A percentile compares a stretch with the other conserved stretches of the same genome.
These are phyloP conservation scores for Xyrauchen texanus DNA, from an alignment of 2,113 vertebrate genomes.

Conservation along the genomic window DNA sequence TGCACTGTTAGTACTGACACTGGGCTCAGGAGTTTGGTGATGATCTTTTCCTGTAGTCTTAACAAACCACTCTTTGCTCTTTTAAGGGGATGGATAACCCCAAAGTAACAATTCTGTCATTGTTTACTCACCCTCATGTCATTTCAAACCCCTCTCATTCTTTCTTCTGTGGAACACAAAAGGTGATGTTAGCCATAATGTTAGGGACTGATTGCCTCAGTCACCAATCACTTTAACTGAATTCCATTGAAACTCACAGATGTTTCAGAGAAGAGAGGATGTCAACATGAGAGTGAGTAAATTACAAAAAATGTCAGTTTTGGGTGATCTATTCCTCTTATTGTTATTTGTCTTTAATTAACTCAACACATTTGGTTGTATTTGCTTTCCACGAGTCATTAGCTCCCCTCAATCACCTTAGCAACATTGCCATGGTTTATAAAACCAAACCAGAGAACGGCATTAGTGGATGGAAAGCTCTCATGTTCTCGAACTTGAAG, in stretches of 20 bases:
- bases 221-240: conserved; percentile 23
- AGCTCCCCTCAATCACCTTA: background rate
- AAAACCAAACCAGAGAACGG: conserved; percentile 32
- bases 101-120: no score
- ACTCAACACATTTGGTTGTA: background rate
- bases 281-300: no score
- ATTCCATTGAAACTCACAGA: conserved; percentile 9
- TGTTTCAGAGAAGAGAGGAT: no score
- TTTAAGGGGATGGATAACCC: no score
- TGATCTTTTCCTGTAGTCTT: conserved; percentile 50
- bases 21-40: conserved; percentile 58
- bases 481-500: background rate
- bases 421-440: conserved; percentile 33
- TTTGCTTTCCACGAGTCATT: conserved; percentile 16
- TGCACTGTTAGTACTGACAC: conserved; percentile 66
- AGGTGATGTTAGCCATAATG: no score
- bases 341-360: background rate
- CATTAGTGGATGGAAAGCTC: conserved; percentile 9
- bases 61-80: conserved; percentile 39
- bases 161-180: no score
- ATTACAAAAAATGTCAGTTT: no score
- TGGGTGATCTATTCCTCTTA: no score
- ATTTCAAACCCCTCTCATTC: no score
- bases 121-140: no score
- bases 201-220: no score